Evolutionary conservation across 2,888 invertebrate genomes (phyloP).

Genomic region (Artemia sinica): DNA sequence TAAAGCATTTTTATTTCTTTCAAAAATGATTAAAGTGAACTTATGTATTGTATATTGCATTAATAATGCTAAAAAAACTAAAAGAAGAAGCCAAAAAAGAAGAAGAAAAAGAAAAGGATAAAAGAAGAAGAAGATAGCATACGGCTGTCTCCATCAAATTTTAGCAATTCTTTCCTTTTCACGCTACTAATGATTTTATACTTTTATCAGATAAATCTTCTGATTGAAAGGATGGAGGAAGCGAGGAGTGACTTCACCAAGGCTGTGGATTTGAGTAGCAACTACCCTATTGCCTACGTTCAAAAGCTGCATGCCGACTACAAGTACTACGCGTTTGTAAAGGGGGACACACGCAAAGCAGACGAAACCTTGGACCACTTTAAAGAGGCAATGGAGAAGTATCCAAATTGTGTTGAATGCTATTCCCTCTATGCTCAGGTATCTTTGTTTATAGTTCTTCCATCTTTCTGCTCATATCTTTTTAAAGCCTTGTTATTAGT

Average conservation of each 20-base stretch:
- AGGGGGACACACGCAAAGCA: constrained; percentile 38
- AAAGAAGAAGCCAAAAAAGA: no score
- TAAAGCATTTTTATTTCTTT: no score
- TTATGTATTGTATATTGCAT: no score
- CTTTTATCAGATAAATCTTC: constrained; percentile 50
- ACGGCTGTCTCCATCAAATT: no score
- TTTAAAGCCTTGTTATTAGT: neutral
- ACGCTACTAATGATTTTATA: neutral
- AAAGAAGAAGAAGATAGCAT: no score
- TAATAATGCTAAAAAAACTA: no score
- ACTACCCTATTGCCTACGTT: constrained; percentile 66
- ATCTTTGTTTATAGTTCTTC: constrained; percentile 22
- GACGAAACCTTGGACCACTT: constrained; percentile 52
- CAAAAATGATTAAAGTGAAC: no score
- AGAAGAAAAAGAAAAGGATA: no score
- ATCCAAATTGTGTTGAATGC: constrained; percentile 68
- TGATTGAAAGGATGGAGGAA: constrained; percentile 60
- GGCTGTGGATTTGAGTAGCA: constrained; percentile 60
- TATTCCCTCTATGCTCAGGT: constrained; percentile 76
- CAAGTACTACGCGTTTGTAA: constrained; percentile 42
- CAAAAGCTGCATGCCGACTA: constrained; percentile 83
- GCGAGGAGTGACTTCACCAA: constrained; percentile 61
- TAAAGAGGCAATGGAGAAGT: constrained; percentile 53
- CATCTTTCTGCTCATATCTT: neutral
- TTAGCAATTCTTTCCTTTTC: no score